Base-by-base conservation (phyloP, 2,113 vertebrate genomes). In the Microtus montanus region DNA sequence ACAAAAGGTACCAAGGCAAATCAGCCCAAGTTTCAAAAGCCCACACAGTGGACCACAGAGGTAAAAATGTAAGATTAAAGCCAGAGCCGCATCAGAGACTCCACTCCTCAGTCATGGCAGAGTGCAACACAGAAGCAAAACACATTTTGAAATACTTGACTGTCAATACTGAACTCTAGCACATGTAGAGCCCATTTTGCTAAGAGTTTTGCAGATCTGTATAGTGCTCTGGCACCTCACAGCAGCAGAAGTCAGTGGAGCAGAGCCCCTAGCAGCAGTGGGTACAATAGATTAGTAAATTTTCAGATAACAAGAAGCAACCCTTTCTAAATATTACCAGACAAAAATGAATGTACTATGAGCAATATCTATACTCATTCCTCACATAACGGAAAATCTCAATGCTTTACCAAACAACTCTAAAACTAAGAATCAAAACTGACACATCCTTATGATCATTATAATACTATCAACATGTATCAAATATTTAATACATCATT, bases 321-420 rank as follows among this genome's bases (percentile, higher is more conserved):
- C 63, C 22, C 33, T 86, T 30, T 73, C 28, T 71, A 66, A 78
- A 91, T 13, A n/a, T 41, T 90, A 89, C 35, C 49, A 64, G 63
- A 84, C n/a, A 79, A 94, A 89, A 95, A 20, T 74, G 9, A 92
- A 87, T 63, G 47, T 75, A 89, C 63, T 90, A 87, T 54, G 5
- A 95, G 35, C 24, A 26, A 71, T 95, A 80, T 13, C 12, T 93
- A 90, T 7, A 79, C 44, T 66, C 38, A 95, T 85, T 47, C 30
- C 47, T 93, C 26, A 79, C 89, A 92, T 75, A 97, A 94, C 26
- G 93, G 78, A 94, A 95, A 95, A 66, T 28, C n/a, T 52, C 84
- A 93, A 26, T 78, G 68, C 35, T 96, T 97, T 97, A 97, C 95
- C 95, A 94, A 82, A 85, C 84, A 91, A 94, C 61, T 90, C 41